Conservation (phyloP, 2,797 vertebrate genomes). For the Poecilia velifera region DNA sequence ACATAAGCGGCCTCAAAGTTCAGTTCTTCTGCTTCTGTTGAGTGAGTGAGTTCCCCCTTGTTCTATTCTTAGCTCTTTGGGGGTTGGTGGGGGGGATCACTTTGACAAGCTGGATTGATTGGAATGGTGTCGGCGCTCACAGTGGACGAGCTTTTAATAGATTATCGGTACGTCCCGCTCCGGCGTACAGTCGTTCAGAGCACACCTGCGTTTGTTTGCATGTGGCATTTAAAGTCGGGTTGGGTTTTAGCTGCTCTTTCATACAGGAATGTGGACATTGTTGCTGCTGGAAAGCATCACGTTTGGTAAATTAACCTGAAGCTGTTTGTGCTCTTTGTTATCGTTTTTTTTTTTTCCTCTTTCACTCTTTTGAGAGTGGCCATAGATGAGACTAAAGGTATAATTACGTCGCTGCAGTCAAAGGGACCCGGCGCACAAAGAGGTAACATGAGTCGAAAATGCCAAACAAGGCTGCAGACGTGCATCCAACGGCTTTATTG, state of each 20-base stretch:
- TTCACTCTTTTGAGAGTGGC: background rate
- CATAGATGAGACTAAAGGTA: background rate
- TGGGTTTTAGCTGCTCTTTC: slow-evolving; percentile 3
- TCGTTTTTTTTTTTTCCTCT: background rate
- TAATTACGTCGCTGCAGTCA: background rate
- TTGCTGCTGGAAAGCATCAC: background rate
- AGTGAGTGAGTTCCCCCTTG: slow-evolving; percentile 7
- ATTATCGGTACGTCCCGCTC: slow-evolving; percentile 16
- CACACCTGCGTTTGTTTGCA: slow-evolving; percentile 32
- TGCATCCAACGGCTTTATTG: slow-evolving; percentile 49
- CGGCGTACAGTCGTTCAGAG: slow-evolving; percentile 24
- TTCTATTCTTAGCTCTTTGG: slow-evolving; percentile 72
- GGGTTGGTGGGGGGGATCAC: slow-evolving; percentile 46
- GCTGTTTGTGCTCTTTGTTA: background rate
- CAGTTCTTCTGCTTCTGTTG: slow-evolving; percentile 17
- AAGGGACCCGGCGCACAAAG: slow-evolving; percentile 26
- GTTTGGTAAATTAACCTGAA: slow-evolving; percentile 4
- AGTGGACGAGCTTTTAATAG: slow-evolving; percentile 69
- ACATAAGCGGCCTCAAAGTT: slow-evolving; percentile 6
- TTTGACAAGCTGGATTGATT: slow-evolving; percentile 67
- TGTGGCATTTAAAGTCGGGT: slow-evolving; percentile 8
- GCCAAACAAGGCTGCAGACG: slow-evolving; percentile 45
- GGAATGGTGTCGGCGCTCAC: slow-evolving; percentile 68
- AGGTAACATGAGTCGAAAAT: slow-evolving; percentile 51
- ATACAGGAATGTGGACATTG: slow-evolving; percentile 2